Conservation (phyloP, 2,888 invertebrate species). For the Zootermopsis nevadensis region DNA sequence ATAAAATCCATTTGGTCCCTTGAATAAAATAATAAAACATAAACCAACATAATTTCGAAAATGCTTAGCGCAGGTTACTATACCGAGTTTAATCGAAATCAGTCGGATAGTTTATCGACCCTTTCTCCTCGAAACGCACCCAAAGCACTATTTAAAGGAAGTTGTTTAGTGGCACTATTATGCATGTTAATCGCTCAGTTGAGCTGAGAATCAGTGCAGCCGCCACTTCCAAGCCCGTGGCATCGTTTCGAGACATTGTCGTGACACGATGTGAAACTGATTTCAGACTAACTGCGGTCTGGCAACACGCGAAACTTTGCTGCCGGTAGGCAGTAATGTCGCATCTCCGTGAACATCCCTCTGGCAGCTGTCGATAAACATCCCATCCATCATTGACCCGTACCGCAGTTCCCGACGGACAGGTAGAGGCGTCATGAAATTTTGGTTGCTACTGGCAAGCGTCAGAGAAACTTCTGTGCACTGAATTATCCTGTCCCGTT, state of each 20-base stretch:
- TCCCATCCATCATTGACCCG: neutral
- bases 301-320: neutral
- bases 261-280: neutral
- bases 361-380: conserved; percentile 13
- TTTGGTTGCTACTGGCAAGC: conserved; percentile 8
- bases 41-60: too few relatives aligned
- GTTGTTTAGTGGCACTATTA: too few relatives aligned
- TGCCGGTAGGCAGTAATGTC: neutral
- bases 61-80: too few relatives aligned
- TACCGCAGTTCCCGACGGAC: neutral
- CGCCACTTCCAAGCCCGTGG: too few relatives aligned
- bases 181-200: too few relatives aligned
- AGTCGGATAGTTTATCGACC: too few relatives aligned
- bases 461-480: neutral
- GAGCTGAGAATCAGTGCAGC: too few relatives aligned
- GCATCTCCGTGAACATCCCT: neutral
- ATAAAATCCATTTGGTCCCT: too few relatives aligned
- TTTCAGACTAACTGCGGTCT: neutral
- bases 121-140: too few relatives aligned
- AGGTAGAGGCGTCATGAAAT: neutral
- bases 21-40: too few relatives aligned
- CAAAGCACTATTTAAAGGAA: too few relatives aligned
- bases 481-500: neutral
- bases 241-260: neutral
- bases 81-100: too few relatives aligned